Percentiles rank a stretch among this genome's conserved stretches.
Evolutionary conservation across 2,888 invertebrate species (phyloP).

Genomic region (Gandaritis pyraliata): DNA sequence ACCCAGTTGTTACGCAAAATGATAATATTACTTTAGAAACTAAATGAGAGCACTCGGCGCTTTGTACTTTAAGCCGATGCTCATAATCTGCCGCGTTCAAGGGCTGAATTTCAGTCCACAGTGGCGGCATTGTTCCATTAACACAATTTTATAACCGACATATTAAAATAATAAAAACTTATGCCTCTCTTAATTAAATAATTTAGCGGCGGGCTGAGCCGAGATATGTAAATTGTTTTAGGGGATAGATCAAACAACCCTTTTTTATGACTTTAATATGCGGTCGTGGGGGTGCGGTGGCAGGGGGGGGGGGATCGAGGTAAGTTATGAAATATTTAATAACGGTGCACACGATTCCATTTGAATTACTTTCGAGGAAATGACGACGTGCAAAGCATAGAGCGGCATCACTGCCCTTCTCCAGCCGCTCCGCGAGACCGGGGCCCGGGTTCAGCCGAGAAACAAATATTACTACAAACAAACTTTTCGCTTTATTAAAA

Average conservation of each 20-base stretch:
- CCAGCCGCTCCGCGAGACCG: slow-evolving; percentile 27
- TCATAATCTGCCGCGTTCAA: slow-evolving; percentile 67
- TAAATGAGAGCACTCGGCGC: slow-evolving; percentile 58
- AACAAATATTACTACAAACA: slow-evolving; percentile 67
- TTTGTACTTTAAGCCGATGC: slow-evolving; percentile 63
- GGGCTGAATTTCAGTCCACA: slow-evolving; percentile 71
- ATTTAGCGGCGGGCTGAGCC: slow-evolving; percentile 82
- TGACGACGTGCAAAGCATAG: slow-evolving; percentile 74
- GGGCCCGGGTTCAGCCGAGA: slow-evolving; percentile 57
- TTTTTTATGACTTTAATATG: slow-evolving; percentile 85
- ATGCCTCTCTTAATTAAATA: slow-evolving; percentile 86
- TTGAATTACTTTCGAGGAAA: slow-evolving; percentile 85
- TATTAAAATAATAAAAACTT: slow-evolving; percentile 86
- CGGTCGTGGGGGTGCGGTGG: slow-evolving; percentile 72
- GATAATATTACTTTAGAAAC: slow-evolving; percentile 50
- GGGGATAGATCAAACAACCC: slow-evolving; percentile 86
- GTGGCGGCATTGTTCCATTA: slow-evolving; percentile 77
- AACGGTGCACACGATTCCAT: slow-evolving; percentile 84
- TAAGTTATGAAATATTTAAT: slow-evolving; percentile 85
- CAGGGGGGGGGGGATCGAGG: slow-evolving; percentile 62
- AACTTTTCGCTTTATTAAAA: slow-evolving; percentile 65
- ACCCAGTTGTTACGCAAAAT: slow-evolving; percentile 40
- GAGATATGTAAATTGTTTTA: slow-evolving; percentile 86
- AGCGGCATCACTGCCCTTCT: slow-evolving; percentile 59
- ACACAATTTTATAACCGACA: slow-evolving; percentile 83